Base-by-base conservation (phyloP, 2,113 vertebrate genomes). In the Vireo altiloquus region DNA sequence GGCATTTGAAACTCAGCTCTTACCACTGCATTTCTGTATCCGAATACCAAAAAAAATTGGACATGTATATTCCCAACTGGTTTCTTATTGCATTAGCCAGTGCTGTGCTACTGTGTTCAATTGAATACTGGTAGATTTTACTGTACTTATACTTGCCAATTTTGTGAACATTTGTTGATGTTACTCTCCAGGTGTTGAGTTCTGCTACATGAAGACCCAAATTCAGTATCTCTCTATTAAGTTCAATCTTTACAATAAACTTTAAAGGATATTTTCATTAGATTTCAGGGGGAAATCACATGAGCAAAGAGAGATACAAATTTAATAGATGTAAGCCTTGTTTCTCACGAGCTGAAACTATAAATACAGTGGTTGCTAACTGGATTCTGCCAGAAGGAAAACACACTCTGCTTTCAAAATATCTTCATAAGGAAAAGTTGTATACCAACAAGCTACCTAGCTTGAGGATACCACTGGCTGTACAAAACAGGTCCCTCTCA, bases 221-320 rank as follows among this genome's bases (percentile, higher is more conserved):
- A 88, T 75, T 59, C 57, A 82, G 46, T 53, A 16, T 69, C 49
- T 89, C 66, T 81, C 33, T 81, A 88, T 52, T 87, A 89, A 81
- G 56, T 80, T 92, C 47, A 93, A 64, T 87, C 31, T 81, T 83
- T 78, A 52, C 60, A 96, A 90, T 89, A 88, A 87, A 93, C 13
- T 87, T 92, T 75, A 88, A 92, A 86, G 56, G 52, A 87, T 46
- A 21, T 71, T 92, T 93, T 86, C 85, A 83, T 93, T 96, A 92
- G 80, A 90, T 92, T 86, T 82, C n/a, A 59, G 7, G 18, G 18
- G 37, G 53, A 86, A 94, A 89, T 61, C 56, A 78, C 30, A 77
- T 27, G 49, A 88, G 52, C 54, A 88, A 70, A 82, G 49, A 87
- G 40, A 90, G 61, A 88, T 66, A 95, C 46, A 83, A 81, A 93